Base-by-base conservation (phyloP, 2,797 vertebrate species). In the Pantherophis alleghaniensis region DNA sequence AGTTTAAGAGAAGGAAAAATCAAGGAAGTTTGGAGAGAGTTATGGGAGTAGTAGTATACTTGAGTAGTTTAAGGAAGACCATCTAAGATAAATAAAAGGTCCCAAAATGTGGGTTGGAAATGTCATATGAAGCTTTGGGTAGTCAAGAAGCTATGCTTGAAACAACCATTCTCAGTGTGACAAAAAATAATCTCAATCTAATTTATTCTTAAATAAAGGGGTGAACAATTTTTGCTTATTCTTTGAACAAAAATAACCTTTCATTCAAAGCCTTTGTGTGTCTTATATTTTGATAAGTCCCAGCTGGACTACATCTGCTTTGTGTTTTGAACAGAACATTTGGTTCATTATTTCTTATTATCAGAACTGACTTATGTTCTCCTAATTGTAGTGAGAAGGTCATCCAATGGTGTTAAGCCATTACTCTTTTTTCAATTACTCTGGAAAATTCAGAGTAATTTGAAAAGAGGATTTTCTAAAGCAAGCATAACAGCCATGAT, bases 311-410 rank as follows among this genome's bases (percentile, higher is more conserved):
- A 7, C 79, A 59, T 90, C 92, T 74, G 87, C 14, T 60, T 12
- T 42, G 63, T 93, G 0, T 51, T 74, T 93, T 56, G 87, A 42
- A 13, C n/a, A 92, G 89, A 24, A 59, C 94, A 56, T 26, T 90
- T 10, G 6, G 3, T 24, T 28, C 92, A 47, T 2, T 22, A 5
- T 55, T 4, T 86, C 87, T 94, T 94, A 94, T 92, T 91, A 92
- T 74, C 91, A 94, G 5, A 26, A 88, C 90, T 74, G 42, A 55
- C 63, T 94, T 57, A 16, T 83, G 22, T 7, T 66, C 90, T 47
- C 90, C 53, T 92, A 95, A 93, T 1, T 92, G 12, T 28, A 90
- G 24, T 88, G 92, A 91, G 79, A 96, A 95, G 91, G 74, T 61
- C 53, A 56, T 92, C 56, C 90, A 86, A 59, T 7, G 87, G 12